A percentile compares a stretch with the other conserved stretches of the same genome.
Evolutionary conservation across 2,888 invertebrate genomes (phyloP).

Genomic region (Argyra leucocephala): DNA sequence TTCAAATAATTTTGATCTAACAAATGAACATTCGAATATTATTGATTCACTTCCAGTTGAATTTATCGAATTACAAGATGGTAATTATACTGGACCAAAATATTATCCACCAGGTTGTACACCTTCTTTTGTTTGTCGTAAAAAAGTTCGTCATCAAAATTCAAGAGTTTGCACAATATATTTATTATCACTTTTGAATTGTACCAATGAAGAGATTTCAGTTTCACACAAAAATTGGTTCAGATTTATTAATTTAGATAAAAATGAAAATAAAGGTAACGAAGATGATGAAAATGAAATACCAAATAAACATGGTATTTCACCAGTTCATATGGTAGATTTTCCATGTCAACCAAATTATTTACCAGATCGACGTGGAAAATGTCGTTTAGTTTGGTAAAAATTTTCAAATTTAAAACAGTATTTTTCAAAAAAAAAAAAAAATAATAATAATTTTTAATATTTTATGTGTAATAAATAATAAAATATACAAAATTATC

Average conservation of each 20-base stretch:
- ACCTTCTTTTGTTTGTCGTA: conserved; percentile 28
- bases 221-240: conserved; percentile 7
- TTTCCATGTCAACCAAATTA: conserved; percentile 39
- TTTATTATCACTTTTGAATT: not conserved
- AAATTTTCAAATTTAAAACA: not conserved
- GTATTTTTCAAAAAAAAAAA: too few species aligned
- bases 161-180: not conserved
- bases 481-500: too few species aligned
- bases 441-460: too few species aligned
- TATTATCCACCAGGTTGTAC: conserved; percentile 26
- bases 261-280: not conserved
- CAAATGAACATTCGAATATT: not conserved
- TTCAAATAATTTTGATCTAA: too few species aligned
- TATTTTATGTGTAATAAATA: too few species aligned
- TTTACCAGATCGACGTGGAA: conserved; percentile 36
- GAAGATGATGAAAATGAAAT: conserved; percentile 12
- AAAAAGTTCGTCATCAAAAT: conserved; percentile 21
- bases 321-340: conserved; percentile 37
- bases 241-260: not conserved
- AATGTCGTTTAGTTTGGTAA: conserved; percentile 38
- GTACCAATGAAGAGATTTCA: not conserved
- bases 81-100: not conserved
- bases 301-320: conserved; percentile 24
- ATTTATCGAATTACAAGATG: not conserved
- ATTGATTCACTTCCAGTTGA: not conserved